Base-by-base conservation (phyloP, 1,140 invertebrate species). In the Drosophila eugracilis region DNA sequence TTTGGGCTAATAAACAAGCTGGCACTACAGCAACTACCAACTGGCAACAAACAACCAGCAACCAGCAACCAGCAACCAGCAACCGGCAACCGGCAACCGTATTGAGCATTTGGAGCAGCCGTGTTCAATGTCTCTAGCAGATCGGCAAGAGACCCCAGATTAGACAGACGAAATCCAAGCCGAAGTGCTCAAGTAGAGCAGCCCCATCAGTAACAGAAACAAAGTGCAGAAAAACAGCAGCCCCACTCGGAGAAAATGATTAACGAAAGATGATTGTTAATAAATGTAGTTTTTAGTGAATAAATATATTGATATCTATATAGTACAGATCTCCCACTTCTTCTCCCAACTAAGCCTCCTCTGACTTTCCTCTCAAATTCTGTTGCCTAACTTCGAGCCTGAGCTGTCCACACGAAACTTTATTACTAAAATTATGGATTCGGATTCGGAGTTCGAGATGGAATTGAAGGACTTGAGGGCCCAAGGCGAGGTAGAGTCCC, bases 1-100 rank as follows among this genome's bases (percentile, higher is more conserved):
- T 62, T 66, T 49, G 42, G 34, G 62, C 58, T 66, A 66, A 66
- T 66, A 66, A 66, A 66, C 57, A 62, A 66, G 34, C 37, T 41
- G 37, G 32, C 19, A 17, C 17, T n/a, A n/a, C n/a, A n/a, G n/a
- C n/a, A n/a, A n/a, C n/a, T n/a, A n/a, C n/a, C n/a, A n/a, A n/a
- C n/a, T n/a, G n/a, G n/a, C n/a, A n/a, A n/a, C n/a, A n/a, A n/a
- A n/a, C n/a, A n/a, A n/a, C n/a, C n/a, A n/a, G n/a, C n/a, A n/a
- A n/a, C n/a, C n/a, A n/a, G n/a, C n/a, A n/a, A n/a, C n/a, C n/a
- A n/a, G n/a, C n/a, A n/a, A n/a, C n/a, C n/a, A n/a, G n/a, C n/a
- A n/a, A n/a, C n/a, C n/a, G n/a, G 12, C 48, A 57, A 26, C 59
- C 24, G 59, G 52, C 59, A 57, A 44, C 59, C 28, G 59, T 44